Conservation (phyloP, 2,888 invertebrate species). For the Campoplex capitator region DNA sequence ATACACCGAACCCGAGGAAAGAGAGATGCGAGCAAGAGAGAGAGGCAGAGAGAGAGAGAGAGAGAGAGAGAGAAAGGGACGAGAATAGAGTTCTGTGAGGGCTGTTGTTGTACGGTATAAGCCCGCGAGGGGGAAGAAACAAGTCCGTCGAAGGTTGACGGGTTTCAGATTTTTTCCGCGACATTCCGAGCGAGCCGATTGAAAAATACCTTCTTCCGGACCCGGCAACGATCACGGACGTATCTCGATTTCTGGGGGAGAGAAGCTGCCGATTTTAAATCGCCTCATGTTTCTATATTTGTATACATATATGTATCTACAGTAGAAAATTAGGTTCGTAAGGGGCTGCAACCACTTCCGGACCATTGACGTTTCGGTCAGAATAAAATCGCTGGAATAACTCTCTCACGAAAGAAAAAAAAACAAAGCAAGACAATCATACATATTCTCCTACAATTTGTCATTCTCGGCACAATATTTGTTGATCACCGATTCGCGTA, state of each 20-base stretch:
- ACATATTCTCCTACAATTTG: neutral
- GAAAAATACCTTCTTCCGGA: slow-evolving; percentile 72
- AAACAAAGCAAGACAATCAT: slow-evolving; percentile 9
- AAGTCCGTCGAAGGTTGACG: slow-evolving; percentile 72
- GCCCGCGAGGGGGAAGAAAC: slow-evolving; percentile 61
- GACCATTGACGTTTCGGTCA: slow-evolving; percentile 48
- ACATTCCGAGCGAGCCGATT: slow-evolving; percentile 71
- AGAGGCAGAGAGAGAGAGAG: slow-evolving; percentile 21
- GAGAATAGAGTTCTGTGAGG: slow-evolving; percentile 47
- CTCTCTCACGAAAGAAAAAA: neutral
- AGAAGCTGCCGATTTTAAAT: slow-evolving; percentile 33
- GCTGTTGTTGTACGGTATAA: slow-evolving; percentile 60
- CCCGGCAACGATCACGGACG: slow-evolving; percentile 56
- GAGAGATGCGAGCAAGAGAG: slow-evolving; percentile 33
- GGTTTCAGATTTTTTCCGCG: slow-evolving; percentile 72
- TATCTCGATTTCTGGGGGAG: slow-evolving; percentile 42
- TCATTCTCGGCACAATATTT: neutral
- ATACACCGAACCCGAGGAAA: slow-evolving; percentile 63
- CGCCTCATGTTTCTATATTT: slow-evolving; percentile 19
- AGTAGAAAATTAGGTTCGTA: neutral
- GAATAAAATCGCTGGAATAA: slow-evolving; percentile 44
- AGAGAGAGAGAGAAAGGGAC: slow-evolving; percentile 17
- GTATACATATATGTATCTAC: neutral
- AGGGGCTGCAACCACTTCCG: slow-evolving; percentile 44
- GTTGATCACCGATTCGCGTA: neutral